A percentile compares a stretch with the other conserved stretches of the same genome.
Conservation (phyloP, 1,140 invertebrate species). For the Luehdorfia chinensis region DNA sequence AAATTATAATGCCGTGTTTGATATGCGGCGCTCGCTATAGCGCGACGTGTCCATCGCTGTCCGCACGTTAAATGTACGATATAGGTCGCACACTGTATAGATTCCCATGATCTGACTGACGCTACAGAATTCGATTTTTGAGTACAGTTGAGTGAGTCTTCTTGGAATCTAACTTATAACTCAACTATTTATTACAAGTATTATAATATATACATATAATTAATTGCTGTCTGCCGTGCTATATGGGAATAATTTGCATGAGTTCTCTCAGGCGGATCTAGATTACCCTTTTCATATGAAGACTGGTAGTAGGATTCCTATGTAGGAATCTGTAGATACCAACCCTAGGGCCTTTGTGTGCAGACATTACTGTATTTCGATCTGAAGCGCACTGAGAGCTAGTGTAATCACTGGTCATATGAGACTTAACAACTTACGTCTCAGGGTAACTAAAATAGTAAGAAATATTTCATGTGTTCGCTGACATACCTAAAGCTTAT, state of each 20-base stretch:
- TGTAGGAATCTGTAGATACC: no score
- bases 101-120: slow-evolving; percentile 27
- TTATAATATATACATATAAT: slow-evolving; percentile 6
- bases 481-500: slow-evolving; percentile 8
- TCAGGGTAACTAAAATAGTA: no score
- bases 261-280: slow-evolving; percentile 1
- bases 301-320: no score
- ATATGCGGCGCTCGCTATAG: slow-evolving; percentile 48
- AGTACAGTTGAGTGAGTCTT: slow-evolving; percentile 9
- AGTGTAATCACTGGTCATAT: no score
- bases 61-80: slow-evolving; percentile 49
- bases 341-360: no score
- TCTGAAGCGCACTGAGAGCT: no score
- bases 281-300: slow-evolving; percentile 12
- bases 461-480: no score
- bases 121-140: slow-evolving; percentile 7
- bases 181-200: slow-evolving; percentile 6
- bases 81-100: slow-evolving; percentile 32
- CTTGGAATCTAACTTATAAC: slow-evolving; percentile 7
- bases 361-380: no score
- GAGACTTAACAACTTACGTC: no score
- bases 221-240: slow-evolving; percentile 10
- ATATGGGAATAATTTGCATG: slow-evolving; percentile 2
- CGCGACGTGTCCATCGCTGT: slow-evolving; percentile 45
- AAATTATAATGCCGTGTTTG: slow-evolving; percentile 71